phyloP scores from a whole-genome alignment of 1,140 invertebrate genomes.

The Sarcophaga bullata region DNA sequence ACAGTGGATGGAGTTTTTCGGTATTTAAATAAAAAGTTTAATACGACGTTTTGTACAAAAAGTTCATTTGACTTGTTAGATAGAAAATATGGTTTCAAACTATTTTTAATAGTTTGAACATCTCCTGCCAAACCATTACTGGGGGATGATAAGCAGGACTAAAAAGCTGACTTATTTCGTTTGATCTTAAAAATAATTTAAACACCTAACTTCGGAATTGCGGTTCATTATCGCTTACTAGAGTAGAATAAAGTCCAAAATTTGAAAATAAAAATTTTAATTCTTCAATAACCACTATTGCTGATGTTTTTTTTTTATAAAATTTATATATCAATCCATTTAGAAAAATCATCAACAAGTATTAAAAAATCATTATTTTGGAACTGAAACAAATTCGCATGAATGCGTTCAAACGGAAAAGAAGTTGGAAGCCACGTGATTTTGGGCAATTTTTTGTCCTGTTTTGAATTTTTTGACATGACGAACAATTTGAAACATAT shows the following conservation, averaged over 20 bases:
- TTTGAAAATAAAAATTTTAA: constrained; percentile 23
- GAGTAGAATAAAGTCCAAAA: constrained; percentile 9
- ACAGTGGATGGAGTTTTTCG: constrained; percentile 15
- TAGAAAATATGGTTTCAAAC: constrained; percentile 22
- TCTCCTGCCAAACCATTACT: constrained; percentile 34
- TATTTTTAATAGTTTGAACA: constrained; percentile 30
- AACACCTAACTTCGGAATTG: constrained; percentile 28
- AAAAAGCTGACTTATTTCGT: constrained; percentile 7
- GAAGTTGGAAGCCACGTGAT: constrained; percentile 21
- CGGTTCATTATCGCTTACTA: constrained; percentile 34
- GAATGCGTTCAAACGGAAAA: constrained; percentile 25
- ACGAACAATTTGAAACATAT: constrained; percentile 8
- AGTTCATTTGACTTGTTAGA: background rate
- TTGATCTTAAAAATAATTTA: constrained; percentile 23
- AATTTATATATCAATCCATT: constrained; percentile 26
- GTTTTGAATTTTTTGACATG: constrained; percentile 28
- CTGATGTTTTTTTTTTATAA: constrained; percentile 22
- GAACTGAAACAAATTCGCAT: constrained; percentile 36
- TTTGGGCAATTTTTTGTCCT: constrained; percentile 14
- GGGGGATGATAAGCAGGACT: constrained; percentile 29
- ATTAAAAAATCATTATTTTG: constrained; percentile 33
- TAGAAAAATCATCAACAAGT: constrained; percentile 12
- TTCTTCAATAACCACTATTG: background rate
- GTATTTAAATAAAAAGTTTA: constrained; percentile 35
- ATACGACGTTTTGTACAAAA: background rate